Evolutionary conservation across 2,888 invertebrate genomes (phyloP), one percentile per base, ranked within the genome.

Genomic region (Rhamphomyia laevipes): DNA sequence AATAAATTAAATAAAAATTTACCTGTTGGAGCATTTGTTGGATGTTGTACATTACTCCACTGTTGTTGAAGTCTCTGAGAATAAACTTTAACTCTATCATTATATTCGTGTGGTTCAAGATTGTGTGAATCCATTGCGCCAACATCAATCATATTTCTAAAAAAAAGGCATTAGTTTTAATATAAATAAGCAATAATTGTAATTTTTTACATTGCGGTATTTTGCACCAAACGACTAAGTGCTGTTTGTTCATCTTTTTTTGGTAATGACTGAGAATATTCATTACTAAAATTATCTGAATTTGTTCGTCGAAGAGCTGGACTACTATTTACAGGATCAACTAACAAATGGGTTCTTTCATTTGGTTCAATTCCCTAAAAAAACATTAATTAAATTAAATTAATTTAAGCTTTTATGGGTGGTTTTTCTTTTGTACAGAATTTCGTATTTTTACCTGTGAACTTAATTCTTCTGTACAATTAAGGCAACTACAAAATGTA

Each of bases 181-280:
- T n/a, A 35, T n/a, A 35, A 35, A 35, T n/a, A 35, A 4, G 35
- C n/a, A n/a, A n/a, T n/a, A 11, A 30, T 35, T 35, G 7, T 18
- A 21, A 21, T 50, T 37, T 74, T 81, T 76, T 72, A 92, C 91
- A 86, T 86, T 46, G 91, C 90, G 54, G 90, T 90, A 71, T 90
- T 88, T 63, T 90, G 88, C 47, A 94, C 76, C 70, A 93, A 90
- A 72, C 86, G 81, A 65, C 82, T 89, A 45, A 93, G 76, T 1
- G 90, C 92, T 61, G 87, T 90, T 73, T 92, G 91, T 66, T 93
- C 92, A 66, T 93, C 92, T 70, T 86, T 89, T 64, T 86, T 81
- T 11, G 83, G 82, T 57, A 77, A 67, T 31, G 81, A 77, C 60
- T 75, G 80, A 15, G 77, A 73, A 67, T 78, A 79, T 54, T 78